These are phyloP conservation scores for Donacobius atricapilla DNA, from an alignment of 2,113 vertebrate genomes.

Conservation along the genomic window DNA sequence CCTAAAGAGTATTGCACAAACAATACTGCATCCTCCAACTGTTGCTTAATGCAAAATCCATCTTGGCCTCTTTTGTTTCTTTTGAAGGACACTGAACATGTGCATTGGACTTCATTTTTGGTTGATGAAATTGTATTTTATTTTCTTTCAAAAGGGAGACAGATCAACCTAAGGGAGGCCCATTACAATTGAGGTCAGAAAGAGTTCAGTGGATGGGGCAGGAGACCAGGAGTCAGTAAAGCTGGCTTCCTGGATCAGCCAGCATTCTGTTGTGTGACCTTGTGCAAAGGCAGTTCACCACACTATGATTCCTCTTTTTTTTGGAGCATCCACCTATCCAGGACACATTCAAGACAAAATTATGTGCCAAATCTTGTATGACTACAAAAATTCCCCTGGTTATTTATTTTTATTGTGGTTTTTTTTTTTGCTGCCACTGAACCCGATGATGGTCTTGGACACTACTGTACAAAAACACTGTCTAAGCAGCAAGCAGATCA, in stretches of 20 bases:
- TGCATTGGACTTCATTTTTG: background rate
- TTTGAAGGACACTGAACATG: background rate
- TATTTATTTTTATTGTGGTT: background rate
- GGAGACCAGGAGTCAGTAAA: background rate
- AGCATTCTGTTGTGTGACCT: background rate
- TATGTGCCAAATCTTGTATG: background rate
- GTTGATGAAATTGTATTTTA: background rate
- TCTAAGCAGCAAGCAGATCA: background rate
- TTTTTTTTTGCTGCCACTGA: background rate
- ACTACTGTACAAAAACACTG: background rate
- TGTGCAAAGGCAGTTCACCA: background rate
- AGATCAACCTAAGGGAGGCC: background rate
- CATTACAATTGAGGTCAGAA: background rate
- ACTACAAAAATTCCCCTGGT: background rate
- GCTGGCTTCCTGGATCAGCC: background rate
- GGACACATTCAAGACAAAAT: background rate
- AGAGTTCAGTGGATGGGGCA: background rate
- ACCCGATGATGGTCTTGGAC: background rate
- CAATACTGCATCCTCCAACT: background rate
- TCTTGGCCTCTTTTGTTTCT: constrained; percentile 6
- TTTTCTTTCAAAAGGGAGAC: background rate
- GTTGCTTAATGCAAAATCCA: constrained; percentile 1
- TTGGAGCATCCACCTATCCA: background rate
- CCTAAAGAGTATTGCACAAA: background rate
- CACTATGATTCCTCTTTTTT: background rate